Conservation (phyloP, 2,797 vertebrate genomes). For the Etheostoma perlongum region DNA sequence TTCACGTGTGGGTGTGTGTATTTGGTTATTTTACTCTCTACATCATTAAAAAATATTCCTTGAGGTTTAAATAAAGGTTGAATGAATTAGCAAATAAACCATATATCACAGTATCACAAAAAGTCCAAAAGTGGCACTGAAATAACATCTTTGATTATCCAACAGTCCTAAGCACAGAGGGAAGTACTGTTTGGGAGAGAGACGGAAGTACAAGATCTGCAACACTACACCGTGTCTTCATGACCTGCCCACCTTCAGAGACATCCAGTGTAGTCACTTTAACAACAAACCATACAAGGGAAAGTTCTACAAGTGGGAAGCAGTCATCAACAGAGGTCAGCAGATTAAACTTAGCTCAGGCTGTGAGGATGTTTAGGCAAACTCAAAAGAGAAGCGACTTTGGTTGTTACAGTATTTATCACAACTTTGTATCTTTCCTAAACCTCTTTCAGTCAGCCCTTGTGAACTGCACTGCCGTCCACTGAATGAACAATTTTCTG, state of each 20-base stretch:
- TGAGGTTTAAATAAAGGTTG: too few species aligned
- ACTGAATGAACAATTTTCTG: conserved; percentile 87
- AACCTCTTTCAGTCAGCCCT: conserved; percentile 85
- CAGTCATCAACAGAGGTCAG: conserved; percentile 90
- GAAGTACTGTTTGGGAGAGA: conserved; percentile 92
- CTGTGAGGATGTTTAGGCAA: not conserved
- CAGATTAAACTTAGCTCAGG: not conserved
- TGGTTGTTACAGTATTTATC: not conserved
- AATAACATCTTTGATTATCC: not conserved
- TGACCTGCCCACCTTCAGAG: conserved; percentile 88
- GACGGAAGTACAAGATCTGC: conserved; percentile 89
- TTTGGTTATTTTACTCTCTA: too few species aligned
- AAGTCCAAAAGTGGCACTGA: not conserved
- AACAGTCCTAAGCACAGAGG: conserved; percentile 91
- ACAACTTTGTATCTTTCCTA: not conserved
- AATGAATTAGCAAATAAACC: not conserved
- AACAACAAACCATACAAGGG: conserved; percentile 91
- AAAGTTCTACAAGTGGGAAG: conserved; percentile 91
- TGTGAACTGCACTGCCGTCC: conserved; percentile 97
- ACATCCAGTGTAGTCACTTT: conserved; percentile 92
- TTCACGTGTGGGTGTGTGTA: too few species aligned
- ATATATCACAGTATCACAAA: not conserved
- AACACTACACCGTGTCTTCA: conserved; percentile 81
- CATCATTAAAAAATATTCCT: too few species aligned
- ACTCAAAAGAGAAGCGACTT: not conserved